Evolutionary conservation across 2,113 vertebrate genomes (phyloP), one percentile per base, ranked within the genome.

Genomic region (Rhynchopsitta pachyrhyncha): DNA sequence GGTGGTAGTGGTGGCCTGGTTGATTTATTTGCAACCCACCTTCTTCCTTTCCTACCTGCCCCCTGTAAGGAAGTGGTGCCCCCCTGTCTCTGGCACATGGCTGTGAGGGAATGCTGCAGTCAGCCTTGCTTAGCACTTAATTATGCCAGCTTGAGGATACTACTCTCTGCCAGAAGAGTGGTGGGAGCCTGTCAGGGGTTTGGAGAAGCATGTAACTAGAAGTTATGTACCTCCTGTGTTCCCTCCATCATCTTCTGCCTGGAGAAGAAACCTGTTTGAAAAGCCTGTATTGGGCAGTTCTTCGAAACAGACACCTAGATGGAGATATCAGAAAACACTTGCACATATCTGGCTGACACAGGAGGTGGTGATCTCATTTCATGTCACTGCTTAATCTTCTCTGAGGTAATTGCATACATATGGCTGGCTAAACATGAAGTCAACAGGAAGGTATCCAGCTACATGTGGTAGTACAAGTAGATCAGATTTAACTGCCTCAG

Each of bases 401-500:
- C 69, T 3, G 55, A 86, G 93, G 35, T 96, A 88, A 97, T 91
- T 92, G n/a, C 28, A 22, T 63, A 83, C 93, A 95, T 88, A 93
- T 81, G 93, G 90, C 77, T 71, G 47, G 63, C 74, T 86, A 79
- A 96, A 69, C 73, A 86, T 76, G 90, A 94, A 93, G 89, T 92
- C 90, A 97, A 93, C 80, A 95, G 86, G 93, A 95, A 95, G 81
- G 66, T 64, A 97, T 88, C 91, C 69, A 90, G 90, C 64, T 86
- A n/a, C 95, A 84, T n/a, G 46, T 88, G 85, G 60, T 71, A 68
- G 35, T 90, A 71, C 13, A 31, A 93, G 66, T 78, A 90, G 95
- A 96, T 93, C 71, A 83, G 82, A 93, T 96, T 90, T 92, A 79
- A 88, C 79, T 78, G 78, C 53, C 88, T 13, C 53, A 74, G 85